phyloP scores from a whole-genome alignment of 2,888 invertebrate species.

The Candidula unifasciata region DNA sequence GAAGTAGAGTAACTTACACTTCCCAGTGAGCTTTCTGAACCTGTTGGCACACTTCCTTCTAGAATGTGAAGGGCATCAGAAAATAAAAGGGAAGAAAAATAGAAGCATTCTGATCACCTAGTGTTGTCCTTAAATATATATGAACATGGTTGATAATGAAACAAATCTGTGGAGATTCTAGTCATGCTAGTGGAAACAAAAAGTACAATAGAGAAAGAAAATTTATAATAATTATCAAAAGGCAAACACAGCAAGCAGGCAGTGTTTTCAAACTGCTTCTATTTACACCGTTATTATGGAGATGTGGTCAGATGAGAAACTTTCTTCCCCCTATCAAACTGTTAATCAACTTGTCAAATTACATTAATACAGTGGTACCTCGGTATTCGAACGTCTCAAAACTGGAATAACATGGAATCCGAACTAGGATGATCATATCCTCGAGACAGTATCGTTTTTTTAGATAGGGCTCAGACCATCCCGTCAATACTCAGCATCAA shows the following conservation, averaged over 20 bases:
- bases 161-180: background rate
- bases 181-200: background rate
- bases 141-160: background rate
- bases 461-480: no score
- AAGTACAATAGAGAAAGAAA: background rate
- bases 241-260: background rate
- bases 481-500: no score
- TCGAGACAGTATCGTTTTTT: no score
- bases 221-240: background rate
- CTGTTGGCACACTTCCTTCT: conserved; percentile 41
- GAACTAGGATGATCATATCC: no score
- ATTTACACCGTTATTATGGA: background rate
- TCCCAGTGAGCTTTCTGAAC: conserved; percentile 47
- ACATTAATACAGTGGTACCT: no score
- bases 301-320: background rate
- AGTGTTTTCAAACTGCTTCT: background rate
- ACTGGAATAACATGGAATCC: no score
- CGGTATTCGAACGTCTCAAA: no score
- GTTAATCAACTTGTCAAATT: no score
- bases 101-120: background rate
- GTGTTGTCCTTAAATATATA: background rate
- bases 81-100: conserved; percentile 13
- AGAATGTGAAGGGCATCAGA: conserved; percentile 18
- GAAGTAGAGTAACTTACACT: conserved; percentile 47
- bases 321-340: no score